Conservation (phyloP, 1,140 invertebrate genomes). For the Micrasema longulum region DNA sequence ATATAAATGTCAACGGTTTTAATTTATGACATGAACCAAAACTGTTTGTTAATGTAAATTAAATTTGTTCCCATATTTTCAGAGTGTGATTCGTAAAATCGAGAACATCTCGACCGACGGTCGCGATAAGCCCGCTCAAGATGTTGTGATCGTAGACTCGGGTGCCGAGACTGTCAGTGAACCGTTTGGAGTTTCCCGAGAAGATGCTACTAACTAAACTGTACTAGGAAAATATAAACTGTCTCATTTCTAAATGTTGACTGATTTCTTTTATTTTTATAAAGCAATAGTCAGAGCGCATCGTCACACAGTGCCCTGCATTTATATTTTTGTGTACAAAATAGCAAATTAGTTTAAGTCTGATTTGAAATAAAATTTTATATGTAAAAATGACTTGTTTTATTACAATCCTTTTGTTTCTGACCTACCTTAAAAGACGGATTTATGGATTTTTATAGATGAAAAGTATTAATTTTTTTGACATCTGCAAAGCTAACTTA, state of each 20-base stretch:
- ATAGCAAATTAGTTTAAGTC: conserved; percentile 4
- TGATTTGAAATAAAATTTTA: conserved; percentile 31
- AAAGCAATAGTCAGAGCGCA: conserved; percentile 1
- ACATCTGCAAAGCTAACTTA: too few relatives aligned
- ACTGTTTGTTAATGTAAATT: too few relatives aligned
- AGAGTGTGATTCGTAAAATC: conserved; percentile 89
- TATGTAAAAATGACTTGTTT: conserved; percentile 9
- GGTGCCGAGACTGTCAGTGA: conserved; percentile 77
- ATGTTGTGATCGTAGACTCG: conserved; percentile 83
- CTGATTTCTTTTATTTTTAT: conserved; percentile 36
- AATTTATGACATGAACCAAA: too few relatives aligned
- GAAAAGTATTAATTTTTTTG: too few relatives aligned
- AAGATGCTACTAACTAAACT: conserved; percentile 71
- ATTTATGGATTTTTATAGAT: too few relatives aligned
- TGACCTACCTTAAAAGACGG: too few relatives aligned
- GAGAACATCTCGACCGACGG: conserved; percentile 80
- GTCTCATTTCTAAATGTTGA: neutral
- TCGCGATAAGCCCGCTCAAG: conserved; percentile 82
- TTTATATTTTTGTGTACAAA: conserved; percentile 47
- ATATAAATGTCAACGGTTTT: too few relatives aligned
- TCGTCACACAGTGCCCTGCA: conserved; percentile 17
- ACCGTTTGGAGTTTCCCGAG: conserved; percentile 84
- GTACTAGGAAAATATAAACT: neutral
- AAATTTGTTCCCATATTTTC: too few relatives aligned
- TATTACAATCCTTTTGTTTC: neutral